phyloP scores from a whole-genome alignment of 2,113 vertebrate species.

The Lutjanus erythropterus region DNA sequence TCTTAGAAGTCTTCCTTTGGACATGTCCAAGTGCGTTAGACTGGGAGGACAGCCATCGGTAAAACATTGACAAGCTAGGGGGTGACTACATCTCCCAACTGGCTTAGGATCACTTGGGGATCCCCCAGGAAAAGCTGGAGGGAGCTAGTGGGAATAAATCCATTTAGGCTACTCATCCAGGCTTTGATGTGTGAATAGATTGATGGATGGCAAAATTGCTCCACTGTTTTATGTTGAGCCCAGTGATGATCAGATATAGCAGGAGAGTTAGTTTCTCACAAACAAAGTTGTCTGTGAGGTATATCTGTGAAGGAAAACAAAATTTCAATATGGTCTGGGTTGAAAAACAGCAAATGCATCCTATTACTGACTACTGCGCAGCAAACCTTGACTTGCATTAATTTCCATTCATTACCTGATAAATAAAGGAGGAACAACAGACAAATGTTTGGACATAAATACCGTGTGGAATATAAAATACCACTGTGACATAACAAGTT shows the following conservation, averaged over 20 bases:
- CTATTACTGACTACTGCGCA: not conserved
- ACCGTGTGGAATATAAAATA: not conserved
- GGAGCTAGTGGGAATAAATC: not conserved
- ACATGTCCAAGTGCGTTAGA: not conserved
- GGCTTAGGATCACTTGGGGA: not conserved
- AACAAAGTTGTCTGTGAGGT: not conserved
- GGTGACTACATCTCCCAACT: not conserved
- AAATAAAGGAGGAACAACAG: slow-evolving; percentile 58
- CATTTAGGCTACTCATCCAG: not conserved
- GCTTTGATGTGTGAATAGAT: not conserved
- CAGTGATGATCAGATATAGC: not conserved
- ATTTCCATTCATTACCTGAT: slow-evolving; percentile 21
- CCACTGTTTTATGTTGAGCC: not conserved
- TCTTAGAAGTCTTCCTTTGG: not conserved
- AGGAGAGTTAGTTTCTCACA: not conserved
- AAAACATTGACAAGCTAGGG: not conserved
- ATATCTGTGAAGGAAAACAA: not conserved
- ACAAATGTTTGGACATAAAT: not conserved
- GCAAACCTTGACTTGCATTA: slow-evolving; percentile 10
- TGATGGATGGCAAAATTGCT: not conserved
- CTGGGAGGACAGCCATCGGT: not conserved
- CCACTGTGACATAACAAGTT: not conserved
- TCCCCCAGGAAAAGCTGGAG: not conserved
- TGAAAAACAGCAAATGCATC: slow-evolving; percentile 14
- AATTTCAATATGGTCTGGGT: slow-evolving; percentile 5